Conservation (phyloP, 2,888 invertebrate species). For the Camptogramma bilineatum region DNA sequence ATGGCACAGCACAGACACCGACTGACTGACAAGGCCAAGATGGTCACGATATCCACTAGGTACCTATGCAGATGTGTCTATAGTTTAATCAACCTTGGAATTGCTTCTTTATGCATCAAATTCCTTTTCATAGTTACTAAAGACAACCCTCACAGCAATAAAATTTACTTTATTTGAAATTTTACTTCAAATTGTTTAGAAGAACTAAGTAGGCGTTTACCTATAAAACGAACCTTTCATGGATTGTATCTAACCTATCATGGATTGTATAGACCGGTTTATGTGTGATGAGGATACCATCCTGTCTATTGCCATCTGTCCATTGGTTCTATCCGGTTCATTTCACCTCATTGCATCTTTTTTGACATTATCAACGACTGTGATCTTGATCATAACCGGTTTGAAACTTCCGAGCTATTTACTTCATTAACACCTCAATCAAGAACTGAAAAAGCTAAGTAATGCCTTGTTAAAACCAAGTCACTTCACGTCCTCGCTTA, state of each 20-base stretch:
- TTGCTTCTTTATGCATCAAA: neutral
- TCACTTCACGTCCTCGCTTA: constrained; percentile 72
- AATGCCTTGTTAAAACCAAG: constrained; percentile 43
- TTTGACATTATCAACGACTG: neutral
- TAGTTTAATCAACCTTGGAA: constrained; percentile 8
- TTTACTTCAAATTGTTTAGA: too few species aligned
- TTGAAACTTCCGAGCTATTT: constrained; percentile 17
- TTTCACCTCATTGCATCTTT: neutral
- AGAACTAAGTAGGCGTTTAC: too few species aligned
- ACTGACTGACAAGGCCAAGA: constrained; percentile 58
- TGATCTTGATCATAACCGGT: constrained; percentile 17
- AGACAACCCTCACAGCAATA: neutral
- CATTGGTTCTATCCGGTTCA: too few species aligned
- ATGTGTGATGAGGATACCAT: too few species aligned
- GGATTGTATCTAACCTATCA: too few species aligned
- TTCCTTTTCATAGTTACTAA: neutral
- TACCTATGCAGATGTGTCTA: constrained; percentile 8
- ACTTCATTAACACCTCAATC: constrained; percentile 26
- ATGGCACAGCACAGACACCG: constrained; percentile 24
- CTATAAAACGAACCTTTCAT: too few species aligned
- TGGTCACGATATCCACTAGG: constrained; percentile 57
- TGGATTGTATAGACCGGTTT: too few species aligned
- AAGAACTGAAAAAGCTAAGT: constrained; percentile 30
- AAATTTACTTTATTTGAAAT: too few species aligned
- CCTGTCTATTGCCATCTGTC: too few species aligned